phyloP scores from a whole-genome alignment of 1,140 invertebrate genomes.

The Hormaphis cornu region DNA sequence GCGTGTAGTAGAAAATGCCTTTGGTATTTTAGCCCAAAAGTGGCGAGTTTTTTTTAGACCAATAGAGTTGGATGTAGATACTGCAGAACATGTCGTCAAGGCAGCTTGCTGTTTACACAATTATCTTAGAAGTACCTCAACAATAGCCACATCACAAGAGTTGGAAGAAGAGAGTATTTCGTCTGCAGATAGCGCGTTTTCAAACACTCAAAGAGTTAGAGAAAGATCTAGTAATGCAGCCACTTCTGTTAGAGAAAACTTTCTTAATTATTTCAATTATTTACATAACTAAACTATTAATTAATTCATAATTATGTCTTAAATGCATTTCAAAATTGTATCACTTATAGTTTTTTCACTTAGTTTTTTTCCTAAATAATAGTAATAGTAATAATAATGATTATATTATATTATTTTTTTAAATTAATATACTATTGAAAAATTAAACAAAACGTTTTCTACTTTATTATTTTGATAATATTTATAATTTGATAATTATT shows the following conservation, averaged over 20 bases:
- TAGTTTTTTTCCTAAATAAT: no score
- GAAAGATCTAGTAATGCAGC: conserved; percentile 6
- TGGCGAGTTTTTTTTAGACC: not conserved
- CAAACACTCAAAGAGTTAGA: not conserved
- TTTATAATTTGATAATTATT: no score
- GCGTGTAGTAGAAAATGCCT: conserved; percentile 17
- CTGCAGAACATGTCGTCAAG: not conserved
- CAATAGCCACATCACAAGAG: not conserved
- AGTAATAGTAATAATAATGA: no score
- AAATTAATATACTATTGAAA: no score
- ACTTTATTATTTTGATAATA: no score
- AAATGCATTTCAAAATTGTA: no score
- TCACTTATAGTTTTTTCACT: no score
- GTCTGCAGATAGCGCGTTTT: not conserved
- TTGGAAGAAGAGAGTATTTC: not conserved
- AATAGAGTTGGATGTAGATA: not conserved
- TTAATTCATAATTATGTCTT: not conserved
- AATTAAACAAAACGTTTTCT: no score
- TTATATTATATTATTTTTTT: no score
- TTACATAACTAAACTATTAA: not conserved
- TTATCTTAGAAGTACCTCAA: conserved; percentile 3
- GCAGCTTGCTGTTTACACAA: not conserved
- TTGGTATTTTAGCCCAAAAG: conserved; percentile 5
- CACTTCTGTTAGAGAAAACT: conserved; percentile 4
- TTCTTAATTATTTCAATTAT: conserved; percentile 10